A percentile compares a stretch with the other conserved stretches of the same genome.
phyloP scores from a whole-genome alignment of 2,888 invertebrate genomes.

The Pristionchus exspectatus region DNA sequence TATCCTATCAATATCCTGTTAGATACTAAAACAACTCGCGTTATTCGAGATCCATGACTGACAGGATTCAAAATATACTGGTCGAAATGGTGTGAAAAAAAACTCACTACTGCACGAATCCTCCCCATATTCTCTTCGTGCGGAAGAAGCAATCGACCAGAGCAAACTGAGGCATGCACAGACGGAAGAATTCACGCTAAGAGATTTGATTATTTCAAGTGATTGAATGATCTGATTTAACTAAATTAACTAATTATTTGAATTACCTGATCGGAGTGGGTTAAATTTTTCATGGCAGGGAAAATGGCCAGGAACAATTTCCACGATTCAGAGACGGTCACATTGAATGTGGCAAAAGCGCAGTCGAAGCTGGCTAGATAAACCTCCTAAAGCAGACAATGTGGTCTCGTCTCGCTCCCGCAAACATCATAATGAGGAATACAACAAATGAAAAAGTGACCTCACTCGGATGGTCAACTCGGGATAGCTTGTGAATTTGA shows the following conservation, averaged over 20 bases:
- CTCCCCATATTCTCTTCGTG: neutral
- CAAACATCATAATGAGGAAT: too few relatives aligned
- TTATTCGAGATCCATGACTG: too few relatives aligned
- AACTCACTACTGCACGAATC: neutral
- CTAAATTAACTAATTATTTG: neutral
- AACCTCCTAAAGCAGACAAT: neutral
- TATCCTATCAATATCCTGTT: too few relatives aligned
- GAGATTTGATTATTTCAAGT: too few relatives aligned
- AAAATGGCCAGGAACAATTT: neutral
- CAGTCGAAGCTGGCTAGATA: neutral
- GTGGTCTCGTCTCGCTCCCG: too few relatives aligned
- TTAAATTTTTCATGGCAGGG: neutral
- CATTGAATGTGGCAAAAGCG: neutral
- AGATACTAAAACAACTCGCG: too few relatives aligned
- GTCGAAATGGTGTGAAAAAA: neutral
- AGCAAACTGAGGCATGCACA: neutral
- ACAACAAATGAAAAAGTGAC: too few relatives aligned
- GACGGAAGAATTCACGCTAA: neutral
- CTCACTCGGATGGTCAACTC: neutral
- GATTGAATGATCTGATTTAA: too few relatives aligned
- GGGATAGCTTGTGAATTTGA: neutral
- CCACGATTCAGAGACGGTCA: neutral
- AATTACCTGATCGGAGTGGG: neutral
- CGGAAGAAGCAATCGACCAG: neutral
- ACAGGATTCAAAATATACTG: too few relatives aligned